These are phyloP conservation scores for Sesia apiformis DNA, from an alignment of 2,888 invertebrate species.

Conservation along the genomic window DNA sequence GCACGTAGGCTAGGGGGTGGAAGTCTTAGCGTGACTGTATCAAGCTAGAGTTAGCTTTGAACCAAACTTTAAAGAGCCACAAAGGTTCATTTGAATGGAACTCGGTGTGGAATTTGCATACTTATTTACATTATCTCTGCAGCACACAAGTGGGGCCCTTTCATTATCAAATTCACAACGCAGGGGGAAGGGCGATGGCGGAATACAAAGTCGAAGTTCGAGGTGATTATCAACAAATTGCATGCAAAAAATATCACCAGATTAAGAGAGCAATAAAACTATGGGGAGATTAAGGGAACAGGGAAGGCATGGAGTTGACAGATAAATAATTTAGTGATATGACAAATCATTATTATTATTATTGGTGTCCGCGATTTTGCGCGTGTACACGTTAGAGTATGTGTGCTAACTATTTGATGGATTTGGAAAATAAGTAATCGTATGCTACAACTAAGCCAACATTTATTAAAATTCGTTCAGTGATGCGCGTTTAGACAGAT, in stretches of 20 bases:
- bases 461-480: too few species aligned
- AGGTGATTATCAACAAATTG: conserved; percentile 60
- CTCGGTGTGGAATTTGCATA: conserved; percentile 70
- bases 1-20: conserved; percentile 18
- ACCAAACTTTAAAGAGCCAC: conserved; percentile 62
- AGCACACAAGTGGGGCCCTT: conserved; percentile 69
- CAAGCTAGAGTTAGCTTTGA: conserved; percentile 42
- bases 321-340: too few species aligned
- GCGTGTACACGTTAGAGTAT: too few species aligned
- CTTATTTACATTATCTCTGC: conserved; percentile 74
- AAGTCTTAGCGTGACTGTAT: conserved; percentile 32
- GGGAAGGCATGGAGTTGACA: too few species aligned
- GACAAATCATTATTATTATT: too few species aligned
- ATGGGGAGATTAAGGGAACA: conserved; percentile 9
- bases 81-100: conserved; percentile 70
- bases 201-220: conserved; percentile 64
- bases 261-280: conserved; percentile 50
- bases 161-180: conserved; percentile 70
- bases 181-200: conserved; percentile 41
- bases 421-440: too few species aligned
- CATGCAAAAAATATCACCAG: conserved; percentile 50
- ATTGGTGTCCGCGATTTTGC: too few species aligned
- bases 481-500: too few species aligned
- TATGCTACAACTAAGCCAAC: too few species aligned
- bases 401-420: too few species aligned